These are phyloP conservation scores for Geophilus truncorum DNA, from an alignment of 2,888 invertebrate species.

Conservation along the genomic window DNA sequence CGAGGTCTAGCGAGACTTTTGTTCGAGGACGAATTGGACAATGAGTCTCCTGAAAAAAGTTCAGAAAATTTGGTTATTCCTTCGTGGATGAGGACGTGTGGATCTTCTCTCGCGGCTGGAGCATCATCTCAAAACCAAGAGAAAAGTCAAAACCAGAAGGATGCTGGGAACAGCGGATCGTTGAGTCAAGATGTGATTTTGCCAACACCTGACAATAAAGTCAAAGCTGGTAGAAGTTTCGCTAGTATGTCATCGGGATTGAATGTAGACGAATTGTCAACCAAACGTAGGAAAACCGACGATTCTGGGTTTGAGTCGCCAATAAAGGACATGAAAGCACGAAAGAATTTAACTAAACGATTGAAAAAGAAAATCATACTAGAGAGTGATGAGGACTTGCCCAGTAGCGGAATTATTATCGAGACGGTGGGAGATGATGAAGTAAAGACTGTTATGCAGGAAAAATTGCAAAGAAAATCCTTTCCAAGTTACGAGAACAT, in stretches of 20 bases:
- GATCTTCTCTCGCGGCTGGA: neutral
- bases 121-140: neutral
- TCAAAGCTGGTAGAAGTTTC: neutral
- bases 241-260: neutral
- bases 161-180: neutral
- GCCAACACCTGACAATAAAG: neutral
- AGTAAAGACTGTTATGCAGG: too few species aligned
- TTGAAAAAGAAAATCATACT: neutral
- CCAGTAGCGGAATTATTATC: too few species aligned
- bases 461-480: too few species aligned
- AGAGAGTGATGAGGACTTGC: neutral
- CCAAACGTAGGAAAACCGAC: neutral
- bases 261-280: neutral
- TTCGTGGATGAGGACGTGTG: neutral
- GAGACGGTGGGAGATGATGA: too few species aligned
- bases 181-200: neutral
- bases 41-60: too few species aligned
- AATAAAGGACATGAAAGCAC: neutral
- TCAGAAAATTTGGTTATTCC: neutral
- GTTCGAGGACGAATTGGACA: neutral
- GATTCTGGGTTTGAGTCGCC: neutral
- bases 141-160: neutral
- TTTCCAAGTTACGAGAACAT: too few species aligned
- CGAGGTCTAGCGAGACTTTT: neutral
- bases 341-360: neutral